Conservation (phyloP, 2,888 invertebrate genomes). For the Gortyna flavago region DNA sequence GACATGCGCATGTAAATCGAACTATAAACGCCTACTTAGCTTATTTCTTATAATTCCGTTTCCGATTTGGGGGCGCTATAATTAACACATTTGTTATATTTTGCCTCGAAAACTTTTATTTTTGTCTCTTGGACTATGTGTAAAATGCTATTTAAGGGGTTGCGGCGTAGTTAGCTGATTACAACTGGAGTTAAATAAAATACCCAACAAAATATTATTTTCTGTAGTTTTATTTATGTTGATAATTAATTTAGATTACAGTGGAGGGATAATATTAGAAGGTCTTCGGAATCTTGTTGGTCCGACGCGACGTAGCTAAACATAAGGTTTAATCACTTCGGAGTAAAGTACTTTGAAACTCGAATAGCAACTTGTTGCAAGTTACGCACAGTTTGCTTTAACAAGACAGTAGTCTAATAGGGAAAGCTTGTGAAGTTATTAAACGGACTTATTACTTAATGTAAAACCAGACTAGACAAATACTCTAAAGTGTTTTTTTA, state of each 20-base stretch:
- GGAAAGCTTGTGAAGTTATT: neutral
- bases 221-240: neutral
- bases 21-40: constrained; percentile 51
- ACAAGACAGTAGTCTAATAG: neutral
- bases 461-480: neutral
- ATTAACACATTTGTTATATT: constrained; percentile 21
- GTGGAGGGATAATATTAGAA: neutral
- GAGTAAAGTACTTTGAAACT: constrained; percentile 26
- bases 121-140: neutral
- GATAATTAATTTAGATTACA: neutral
- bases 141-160: neutral
- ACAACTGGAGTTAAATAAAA: neutral
- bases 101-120: neutral
- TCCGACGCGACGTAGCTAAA: neutral
- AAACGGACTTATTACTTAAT: neutral
- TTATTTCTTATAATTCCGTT: constrained; percentile 36
- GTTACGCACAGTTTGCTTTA: constrained; percentile 25
- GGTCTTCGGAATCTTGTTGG: neutral
- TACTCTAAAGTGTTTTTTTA: neutral
- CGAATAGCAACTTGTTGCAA: constrained; percentile 47
- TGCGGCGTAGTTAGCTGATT: neutral
- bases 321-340: neutral
- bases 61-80: neutral
- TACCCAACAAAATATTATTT: neutral
- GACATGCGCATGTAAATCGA: constrained; percentile 71